Evolutionary conservation across 2,888 invertebrate genomes (phyloP).

Genomic region (Sympetrum striolatum): DNA sequence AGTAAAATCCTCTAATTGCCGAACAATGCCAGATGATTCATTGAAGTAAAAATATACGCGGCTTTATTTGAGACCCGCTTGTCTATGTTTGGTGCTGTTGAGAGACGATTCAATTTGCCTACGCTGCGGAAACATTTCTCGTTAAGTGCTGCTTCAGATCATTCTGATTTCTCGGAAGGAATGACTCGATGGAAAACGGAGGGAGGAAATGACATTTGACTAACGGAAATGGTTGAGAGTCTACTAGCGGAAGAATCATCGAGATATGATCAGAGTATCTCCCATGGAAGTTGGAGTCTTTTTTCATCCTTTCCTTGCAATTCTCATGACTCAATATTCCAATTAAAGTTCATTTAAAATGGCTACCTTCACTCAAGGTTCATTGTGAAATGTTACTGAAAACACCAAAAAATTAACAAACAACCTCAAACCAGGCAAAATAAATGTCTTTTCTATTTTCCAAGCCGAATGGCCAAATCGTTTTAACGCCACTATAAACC

Average conservation of each 20-base stretch:
- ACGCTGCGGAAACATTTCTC: not conserved
- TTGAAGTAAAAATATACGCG: not conserved
- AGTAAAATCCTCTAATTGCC: not conserved
- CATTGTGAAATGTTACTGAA: too few species aligned
- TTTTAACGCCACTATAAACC: too few species aligned
- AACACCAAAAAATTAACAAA: too few species aligned
- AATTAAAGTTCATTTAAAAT: too few species aligned
- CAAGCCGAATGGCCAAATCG: too few species aligned
- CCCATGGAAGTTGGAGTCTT: not conserved
- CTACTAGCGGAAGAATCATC: not conserved
- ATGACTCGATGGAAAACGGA: not conserved
- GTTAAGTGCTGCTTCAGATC: not conserved
- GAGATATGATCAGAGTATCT: not conserved
- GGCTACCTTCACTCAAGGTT: too few species aligned
- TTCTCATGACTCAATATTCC: not conserved
- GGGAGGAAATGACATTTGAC: not conserved
- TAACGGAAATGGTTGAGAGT: not conserved
- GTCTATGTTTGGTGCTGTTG: not conserved
- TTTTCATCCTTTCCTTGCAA: not conserved
- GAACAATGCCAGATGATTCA: not conserved
- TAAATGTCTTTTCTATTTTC: not conserved
- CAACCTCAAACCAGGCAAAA: not conserved
- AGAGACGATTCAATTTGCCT: not conserved
- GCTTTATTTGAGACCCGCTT: not conserved
- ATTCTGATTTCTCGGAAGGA: not conserved